A percentile compares a stretch with the other conserved stretches of the same genome.
Evolutionary conservation across 2,113 vertebrate genomes (phyloP).

Genomic region (Eonycteris spelaea): DNA sequence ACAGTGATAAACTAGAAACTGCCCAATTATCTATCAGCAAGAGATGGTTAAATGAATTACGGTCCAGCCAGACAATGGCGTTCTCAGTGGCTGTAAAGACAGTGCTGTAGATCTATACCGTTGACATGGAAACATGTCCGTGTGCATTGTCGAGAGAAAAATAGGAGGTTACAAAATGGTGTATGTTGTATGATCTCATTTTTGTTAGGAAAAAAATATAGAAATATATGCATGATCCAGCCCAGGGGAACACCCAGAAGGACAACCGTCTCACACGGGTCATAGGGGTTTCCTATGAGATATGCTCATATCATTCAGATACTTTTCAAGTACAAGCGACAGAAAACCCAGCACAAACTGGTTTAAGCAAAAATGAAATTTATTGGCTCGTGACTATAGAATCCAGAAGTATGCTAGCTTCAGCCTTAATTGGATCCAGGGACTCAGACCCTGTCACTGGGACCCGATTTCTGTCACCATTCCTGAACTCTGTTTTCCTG

Average conservation of each 20-base stretch:
- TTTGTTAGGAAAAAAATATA: not conserved
- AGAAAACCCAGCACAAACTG: not conserved
- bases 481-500: not conserved
- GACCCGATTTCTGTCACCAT: not conserved
- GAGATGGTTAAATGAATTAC: slow-evolving; percentile 23
- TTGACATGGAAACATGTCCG: slow-evolving; percentile 52
- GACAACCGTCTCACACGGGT: not conserved
- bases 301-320: not conserved
- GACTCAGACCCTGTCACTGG: not conserved
- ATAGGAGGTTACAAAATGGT: not conserved
- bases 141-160: not conserved
- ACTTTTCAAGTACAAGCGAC: not conserved
- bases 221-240: not conserved
- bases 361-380: not conserved
- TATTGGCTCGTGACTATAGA: not conserved
- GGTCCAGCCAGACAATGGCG: not conserved
- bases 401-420: not conserved
- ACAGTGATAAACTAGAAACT: slow-evolving; percentile 25
- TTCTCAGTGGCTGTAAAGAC: not conserved
- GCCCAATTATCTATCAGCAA: slow-evolving; percentile 26
- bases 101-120: not conserved
- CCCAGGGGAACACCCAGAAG: not conserved
- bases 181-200: not conserved
- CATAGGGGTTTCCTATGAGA: not conserved
- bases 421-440: not conserved